phyloP scores from a whole-genome alignment of 1,140 invertebrate genomes.

The Triops longicaudatus region DNA sequence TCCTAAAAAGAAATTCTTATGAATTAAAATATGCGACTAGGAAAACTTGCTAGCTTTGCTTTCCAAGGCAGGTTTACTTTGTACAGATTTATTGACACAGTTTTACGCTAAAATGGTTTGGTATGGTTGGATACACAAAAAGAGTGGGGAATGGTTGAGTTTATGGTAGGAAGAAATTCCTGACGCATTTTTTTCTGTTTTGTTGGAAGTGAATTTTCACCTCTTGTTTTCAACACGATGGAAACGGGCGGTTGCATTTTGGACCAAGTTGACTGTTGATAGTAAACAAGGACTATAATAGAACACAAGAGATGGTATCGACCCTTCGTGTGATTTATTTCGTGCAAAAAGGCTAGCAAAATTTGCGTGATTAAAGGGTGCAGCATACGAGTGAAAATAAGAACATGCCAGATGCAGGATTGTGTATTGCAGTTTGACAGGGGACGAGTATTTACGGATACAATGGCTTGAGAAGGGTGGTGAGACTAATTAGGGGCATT shows the following conservation, averaged over 20 bases:
- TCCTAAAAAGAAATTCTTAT: conserved; percentile 3
- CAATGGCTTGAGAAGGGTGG: too few species aligned
- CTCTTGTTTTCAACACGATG: not conserved
- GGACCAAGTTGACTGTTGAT: not conserved
- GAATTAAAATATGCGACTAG: conserved; percentile 3
- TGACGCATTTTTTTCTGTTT: not conserved
- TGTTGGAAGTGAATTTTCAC: not conserved
- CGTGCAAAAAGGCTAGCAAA: too few species aligned
- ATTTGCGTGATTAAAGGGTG: too few species aligned
- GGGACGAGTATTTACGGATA: too few species aligned
- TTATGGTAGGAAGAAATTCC: not conserved
- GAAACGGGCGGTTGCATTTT: not conserved
- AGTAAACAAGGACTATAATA: not conserved
- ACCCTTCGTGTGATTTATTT: not conserved
- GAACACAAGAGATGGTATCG: not conserved
- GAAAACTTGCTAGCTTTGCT: not conserved
- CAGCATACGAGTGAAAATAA: too few species aligned
- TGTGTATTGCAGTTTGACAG: too few species aligned
- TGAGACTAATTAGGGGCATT: too few species aligned
- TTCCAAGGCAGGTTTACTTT: not conserved
- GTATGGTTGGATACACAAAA: not conserved
- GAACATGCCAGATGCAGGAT: too few species aligned
- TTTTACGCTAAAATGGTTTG: not conserved
- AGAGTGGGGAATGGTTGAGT: not conserved
- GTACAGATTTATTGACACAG: not conserved